phyloP scores from a whole-genome alignment of 2,113 vertebrate genomes.

The Macrotis lagotis region DNA sequence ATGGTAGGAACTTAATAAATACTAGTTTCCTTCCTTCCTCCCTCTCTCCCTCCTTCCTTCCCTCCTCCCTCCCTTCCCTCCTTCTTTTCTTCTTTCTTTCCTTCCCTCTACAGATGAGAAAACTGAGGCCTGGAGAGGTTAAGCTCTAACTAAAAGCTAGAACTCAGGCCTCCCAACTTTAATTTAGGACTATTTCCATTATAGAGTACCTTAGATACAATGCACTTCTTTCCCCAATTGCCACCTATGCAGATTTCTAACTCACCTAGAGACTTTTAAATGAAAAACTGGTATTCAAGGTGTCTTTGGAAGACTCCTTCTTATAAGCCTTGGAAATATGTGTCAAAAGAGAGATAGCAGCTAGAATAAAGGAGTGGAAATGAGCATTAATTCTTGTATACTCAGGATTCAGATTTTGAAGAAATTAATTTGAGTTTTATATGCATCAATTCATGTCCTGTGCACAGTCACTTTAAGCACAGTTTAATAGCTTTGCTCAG shows the following conservation, averaged over 20 bases:
- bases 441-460: accelerated
- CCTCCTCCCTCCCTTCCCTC: not conserved
- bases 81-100: not conserved
- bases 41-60: not conserved
- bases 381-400: not conserved
- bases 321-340: not conserved
- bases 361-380: not conserved
- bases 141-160: not conserved
- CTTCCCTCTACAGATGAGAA: not conserved
- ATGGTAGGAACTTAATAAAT: no score
- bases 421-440: not conserved
- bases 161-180: not conserved
- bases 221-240: not conserved
- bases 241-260: not conserved
- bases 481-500: not conserved
- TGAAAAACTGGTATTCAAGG: not conserved
- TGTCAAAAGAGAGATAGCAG: not conserved
- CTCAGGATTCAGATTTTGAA: not conserved
- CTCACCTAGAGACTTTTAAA: not conserved
- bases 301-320: constrained; percentile 14
- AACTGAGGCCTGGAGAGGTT: constrained; percentile 1
- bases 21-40: not conserved
- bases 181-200: not conserved
- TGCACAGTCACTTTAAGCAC: not conserved
- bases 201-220: not conserved